Base-by-base conservation (phyloP, 1,140 invertebrate genomes). In the Mercenaria mercenaria region DNA sequence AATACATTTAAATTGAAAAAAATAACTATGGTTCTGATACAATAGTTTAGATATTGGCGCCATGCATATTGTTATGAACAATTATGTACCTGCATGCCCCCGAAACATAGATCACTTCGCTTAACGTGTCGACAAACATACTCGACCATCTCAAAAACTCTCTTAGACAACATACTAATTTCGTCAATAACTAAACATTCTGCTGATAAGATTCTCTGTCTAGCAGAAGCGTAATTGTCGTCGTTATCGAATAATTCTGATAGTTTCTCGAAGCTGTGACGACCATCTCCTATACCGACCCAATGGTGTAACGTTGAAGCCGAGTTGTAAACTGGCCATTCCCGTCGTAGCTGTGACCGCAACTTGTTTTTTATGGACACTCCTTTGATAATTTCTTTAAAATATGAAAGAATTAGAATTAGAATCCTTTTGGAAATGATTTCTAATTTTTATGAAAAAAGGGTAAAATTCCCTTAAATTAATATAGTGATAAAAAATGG, bases 311-410 rank as follows among this genome's bases (percentile, higher is more conserved):
- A 15, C 34, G 76, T 81, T 13, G 83, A 67, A 29, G 83, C 89
- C 89, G 23, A 90, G 32, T 26, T 87, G 83, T 20, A 90, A 61
- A 43, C 89, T 87, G 47, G 89, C 82, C 76, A 90, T 86, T 13
- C 82, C 56, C 23, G 89, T 90, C 13, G 74, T 86, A 59, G 89
- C 59, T 15, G 83, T 90, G 1, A 86, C 43, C 26, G 43, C 76
- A 23, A 79, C 56, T 32, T 47, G n/a, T 87, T 83, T 4, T 4
- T 59, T 59, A 10, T 26, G 4, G 56, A 59, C 26, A 59, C 6
- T n/a, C 10, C 20, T 59, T 10, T 59, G 26, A 59, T 59, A 59
- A 59, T 59, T 20, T 59, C 26, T 26, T 20, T 59, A 20, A 59
- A 59, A 59, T 59, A n/a, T n/a, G 10, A 59, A 10, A 59, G 18